Base-by-base conservation (phyloP, 2,113 vertebrate species). In the Conger conger region DNA sequence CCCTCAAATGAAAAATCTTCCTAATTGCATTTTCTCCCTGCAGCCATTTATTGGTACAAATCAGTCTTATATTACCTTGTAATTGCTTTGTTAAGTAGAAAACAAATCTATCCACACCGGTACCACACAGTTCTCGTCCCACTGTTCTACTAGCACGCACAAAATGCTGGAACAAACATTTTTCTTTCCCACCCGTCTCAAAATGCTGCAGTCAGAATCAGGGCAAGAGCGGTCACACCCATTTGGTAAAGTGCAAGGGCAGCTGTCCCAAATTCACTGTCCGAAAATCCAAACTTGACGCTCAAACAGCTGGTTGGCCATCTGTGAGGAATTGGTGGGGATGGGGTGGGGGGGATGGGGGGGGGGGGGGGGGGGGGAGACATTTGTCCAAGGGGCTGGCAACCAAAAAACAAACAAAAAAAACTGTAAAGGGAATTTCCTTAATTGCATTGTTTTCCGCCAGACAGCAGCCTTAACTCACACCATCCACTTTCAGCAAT, bases 401-500 rank as follows among this genome's bases (percentile, higher is more conserved):
- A 15, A n/a, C n/a, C n/a, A 53, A 15, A 60, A 60, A 20, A 60
- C 13, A 23, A 4, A 60, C 11, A 15, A 18, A 27, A 33, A 73
- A 30, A 33, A 6, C 3, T 13, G 13, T 30, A 3, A 57, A n/a
- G 79, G 9, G 1, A 80, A 79, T 73, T 33, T 73, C n/a, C n/a
- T 33, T 9, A 8, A 3, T n/a, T 33, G 20, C 68, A 73, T 68
- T n/a, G 20, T 7, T 20, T 27, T 68, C 27, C 20, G n/a, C 6
- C 60, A 68, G 60, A 27, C 1, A 33, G 68, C n/a, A 73, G 27
- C 23, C 18, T 63, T 63, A 23, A 27, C 45, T 50, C 15, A 50
- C 57, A 63, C 57, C 68, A 73, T 73, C 68, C 68, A 73, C 68
- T 73, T 73, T 73, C 68, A 30, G 68, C 68, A 33, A 73, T 73